Evolutionary conservation across 2,113 vertebrate genomes (phyloP).

Genomic region (Seriola aureovittata): DNA sequence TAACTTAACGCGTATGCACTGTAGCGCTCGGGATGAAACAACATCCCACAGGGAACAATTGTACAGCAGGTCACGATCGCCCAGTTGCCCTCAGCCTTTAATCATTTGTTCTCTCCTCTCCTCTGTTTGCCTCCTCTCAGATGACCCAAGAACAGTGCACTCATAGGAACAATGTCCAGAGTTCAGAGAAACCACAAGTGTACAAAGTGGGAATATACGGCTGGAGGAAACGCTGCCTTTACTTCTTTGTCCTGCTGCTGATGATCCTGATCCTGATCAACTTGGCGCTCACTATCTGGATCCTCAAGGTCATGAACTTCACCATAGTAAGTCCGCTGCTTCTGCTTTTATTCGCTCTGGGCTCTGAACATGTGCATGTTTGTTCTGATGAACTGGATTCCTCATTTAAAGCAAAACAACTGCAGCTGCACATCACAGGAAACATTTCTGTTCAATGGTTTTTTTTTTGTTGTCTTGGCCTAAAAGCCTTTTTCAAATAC

Average conservation of each 20-base stretch:
- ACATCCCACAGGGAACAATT: not conserved
- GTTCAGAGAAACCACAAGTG: slow-evolving; percentile 94
- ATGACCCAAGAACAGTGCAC: slow-evolving; percentile 99
- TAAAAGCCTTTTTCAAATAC: not conserved
- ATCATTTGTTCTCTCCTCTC: not conserved
- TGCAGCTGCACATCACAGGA: not conserved
- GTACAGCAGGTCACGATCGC: not conserved
- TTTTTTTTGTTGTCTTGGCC: not conserved
- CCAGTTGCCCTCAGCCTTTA: not conserved
- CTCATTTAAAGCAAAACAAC: too few species aligned
- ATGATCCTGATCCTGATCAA: slow-evolving; percentile 99
- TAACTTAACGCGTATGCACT: not conserved
- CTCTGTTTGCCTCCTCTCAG: slow-evolving; percentile 78
- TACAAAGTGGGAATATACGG: slow-evolving; percentile 99
- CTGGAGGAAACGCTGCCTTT: slow-evolving; percentile 99
- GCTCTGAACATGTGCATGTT: not conserved
- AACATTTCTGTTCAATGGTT: not conserved
- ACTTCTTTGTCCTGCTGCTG: slow-evolving; percentile 98
- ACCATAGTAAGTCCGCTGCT: slow-evolving; percentile 92
- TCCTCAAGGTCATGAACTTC: slow-evolving; percentile 99
- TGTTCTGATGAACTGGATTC: not conserved
- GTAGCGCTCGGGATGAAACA: not conserved
- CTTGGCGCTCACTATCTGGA: slow-evolving; percentile 99
- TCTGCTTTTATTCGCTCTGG: not conserved
- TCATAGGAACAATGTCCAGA: slow-evolving; percentile 94